Evolutionary conservation across 2,888 invertebrate species (phyloP).

Genomic region (Coenonympha arcania): DNA sequence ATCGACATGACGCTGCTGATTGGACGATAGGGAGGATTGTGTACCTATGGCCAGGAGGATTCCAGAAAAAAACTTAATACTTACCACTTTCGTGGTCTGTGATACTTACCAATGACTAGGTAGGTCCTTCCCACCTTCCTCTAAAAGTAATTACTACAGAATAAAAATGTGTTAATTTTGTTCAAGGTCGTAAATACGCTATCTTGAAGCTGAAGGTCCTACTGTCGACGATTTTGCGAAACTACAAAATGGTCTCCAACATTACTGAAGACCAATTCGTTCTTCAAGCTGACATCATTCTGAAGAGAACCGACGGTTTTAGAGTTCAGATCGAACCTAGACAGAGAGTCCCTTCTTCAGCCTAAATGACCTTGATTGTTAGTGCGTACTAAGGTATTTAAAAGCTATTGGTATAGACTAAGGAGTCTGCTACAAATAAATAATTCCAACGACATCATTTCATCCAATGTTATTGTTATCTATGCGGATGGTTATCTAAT

Average conservation of each 20-base stretch:
- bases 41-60: too few relatives aligned
- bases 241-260: constrained; percentile 77
- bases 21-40: too few relatives aligned
- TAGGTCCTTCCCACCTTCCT: not conserved
- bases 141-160: not conserved
- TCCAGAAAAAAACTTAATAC: too few relatives aligned
- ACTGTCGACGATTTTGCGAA: constrained; percentile 80
- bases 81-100: too few relatives aligned
- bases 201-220: constrained; percentile 83
- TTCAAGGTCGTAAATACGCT: constrained; percentile 83
- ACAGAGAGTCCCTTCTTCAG: constrained; percentile 43
- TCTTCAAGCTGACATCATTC: constrained; percentile 81
- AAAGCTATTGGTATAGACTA: not conserved
- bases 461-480: too few relatives aligned
- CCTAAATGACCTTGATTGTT: constrained; percentile 17
- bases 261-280: constrained; percentile 78
- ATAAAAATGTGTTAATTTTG: not conserved
- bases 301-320: constrained; percentile 83
- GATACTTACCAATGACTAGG: not conserved
- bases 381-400: not conserved
- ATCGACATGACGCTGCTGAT: too few relatives aligned
- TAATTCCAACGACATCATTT: too few relatives aligned
- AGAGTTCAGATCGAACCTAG: constrained; percentile 79
- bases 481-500: too few relatives aligned
- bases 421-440: too few relatives aligned